These are phyloP conservation scores for Halichoerus grypus DNA, from an alignment of 2,113 vertebrate species.

Conservation along the genomic window DNA sequence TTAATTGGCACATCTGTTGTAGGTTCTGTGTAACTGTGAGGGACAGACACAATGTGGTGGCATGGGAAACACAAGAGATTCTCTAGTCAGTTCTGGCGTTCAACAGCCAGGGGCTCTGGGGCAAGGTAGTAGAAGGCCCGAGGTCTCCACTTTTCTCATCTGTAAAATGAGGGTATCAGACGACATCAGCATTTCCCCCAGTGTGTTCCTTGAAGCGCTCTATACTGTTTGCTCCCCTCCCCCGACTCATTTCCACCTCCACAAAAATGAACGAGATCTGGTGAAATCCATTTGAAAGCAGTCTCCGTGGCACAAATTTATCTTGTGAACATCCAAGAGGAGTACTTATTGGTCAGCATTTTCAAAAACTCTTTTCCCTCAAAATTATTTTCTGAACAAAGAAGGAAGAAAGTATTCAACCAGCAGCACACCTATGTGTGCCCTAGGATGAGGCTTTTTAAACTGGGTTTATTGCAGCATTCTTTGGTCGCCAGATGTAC, in stretches of 20 bases:
- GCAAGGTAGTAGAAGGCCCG: too few species aligned
- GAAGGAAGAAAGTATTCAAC: background rate
- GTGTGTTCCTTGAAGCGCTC: background rate
- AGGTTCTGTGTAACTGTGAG: background rate
- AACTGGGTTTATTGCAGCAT: background rate
- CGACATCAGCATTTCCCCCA: background rate
- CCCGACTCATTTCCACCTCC: background rate
- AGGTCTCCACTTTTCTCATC: background rate
- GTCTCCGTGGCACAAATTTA: background rate
- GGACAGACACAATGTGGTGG: too few species aligned
- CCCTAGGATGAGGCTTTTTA: background rate
- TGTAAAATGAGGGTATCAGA: background rate
- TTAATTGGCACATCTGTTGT: background rate
- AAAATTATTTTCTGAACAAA: background rate
- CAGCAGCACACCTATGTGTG: background rate
- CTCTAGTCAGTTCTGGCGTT: background rate
- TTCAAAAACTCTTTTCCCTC: conserved; percentile 6
- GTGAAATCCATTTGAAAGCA: background rate
- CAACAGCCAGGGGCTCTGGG: background rate
- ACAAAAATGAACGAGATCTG: background rate
- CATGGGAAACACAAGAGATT: too few species aligned
- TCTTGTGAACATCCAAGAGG: background rate
- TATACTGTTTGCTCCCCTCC: background rate
- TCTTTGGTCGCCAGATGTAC: background rate
- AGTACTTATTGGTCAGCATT: background rate